Evolutionary conservation across 1,140 invertebrate species (phyloP).

Genomic region (Zaprionus nigranus): DNA sequence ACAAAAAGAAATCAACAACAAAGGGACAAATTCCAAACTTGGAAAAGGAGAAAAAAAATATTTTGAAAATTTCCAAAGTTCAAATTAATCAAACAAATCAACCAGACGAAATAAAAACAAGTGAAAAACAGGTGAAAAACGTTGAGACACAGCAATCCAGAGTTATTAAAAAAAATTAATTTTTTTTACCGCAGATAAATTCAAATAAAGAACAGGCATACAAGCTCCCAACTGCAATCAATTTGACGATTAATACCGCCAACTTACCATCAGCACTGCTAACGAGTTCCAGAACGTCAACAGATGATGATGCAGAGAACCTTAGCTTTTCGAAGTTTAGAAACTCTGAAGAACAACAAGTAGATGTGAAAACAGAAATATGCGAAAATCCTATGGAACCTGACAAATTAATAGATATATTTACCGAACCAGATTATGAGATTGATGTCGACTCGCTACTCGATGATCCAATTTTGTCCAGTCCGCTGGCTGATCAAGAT

Average conservation of each 20-base stretch:
- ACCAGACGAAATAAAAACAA: no score
- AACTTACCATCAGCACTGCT: no score
- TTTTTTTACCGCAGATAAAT: slow-evolving; percentile 54
- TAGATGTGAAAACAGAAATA: background rate
- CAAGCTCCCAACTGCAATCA: slow-evolving; percentile 6
- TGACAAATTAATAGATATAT: no score
- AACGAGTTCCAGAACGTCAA: no score
- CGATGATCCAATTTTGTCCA: no score
- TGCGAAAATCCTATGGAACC: no score
- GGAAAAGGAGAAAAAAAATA: background rate
- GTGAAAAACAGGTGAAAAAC: no score
- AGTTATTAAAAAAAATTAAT: no score
- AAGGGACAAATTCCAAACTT: background rate
- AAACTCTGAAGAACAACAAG: background rate
- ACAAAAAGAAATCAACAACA: background rate
- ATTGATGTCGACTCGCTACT: no score
- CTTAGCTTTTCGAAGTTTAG: background rate
- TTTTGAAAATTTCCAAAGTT: background rate
- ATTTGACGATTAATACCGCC: slow-evolving; percentile 20
- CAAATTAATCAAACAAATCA: background rate
- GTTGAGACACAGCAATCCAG: no score
- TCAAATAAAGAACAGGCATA: slow-evolving; percentile 8
- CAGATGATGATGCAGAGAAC: slow-evolving; percentile 8
- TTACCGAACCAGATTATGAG: no score
- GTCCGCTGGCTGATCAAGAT: background rate